Percentiles rank a stretch among this genome's conserved stretches.
phyloP scores from a whole-genome alignment of 1,140 invertebrate genomes.

The Camponotus vicinus region DNA sequence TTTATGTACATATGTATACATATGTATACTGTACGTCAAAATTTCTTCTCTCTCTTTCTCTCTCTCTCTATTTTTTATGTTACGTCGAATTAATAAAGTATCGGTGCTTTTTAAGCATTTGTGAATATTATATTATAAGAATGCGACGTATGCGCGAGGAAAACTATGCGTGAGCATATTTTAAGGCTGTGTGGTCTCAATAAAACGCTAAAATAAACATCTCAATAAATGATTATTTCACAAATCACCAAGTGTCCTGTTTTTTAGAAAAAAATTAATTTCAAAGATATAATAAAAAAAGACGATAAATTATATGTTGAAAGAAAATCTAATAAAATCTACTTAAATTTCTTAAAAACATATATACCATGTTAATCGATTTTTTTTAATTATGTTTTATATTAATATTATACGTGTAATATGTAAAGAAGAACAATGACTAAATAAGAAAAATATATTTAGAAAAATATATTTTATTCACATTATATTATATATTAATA shows the following conservation, averaged over 20 bases:
- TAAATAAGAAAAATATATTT: conserved; percentile 34
- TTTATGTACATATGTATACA: conserved; percentile 1
- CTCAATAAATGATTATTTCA: conserved; percentile 22
- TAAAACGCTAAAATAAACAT: conserved; percentile 80
- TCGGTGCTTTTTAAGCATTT: conserved; percentile 75
- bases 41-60: background rate
- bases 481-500: conserved; percentile 52
- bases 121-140: conserved; percentile 54
- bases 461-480: conserved; percentile 71
- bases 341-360: background rate
- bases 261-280: background rate
- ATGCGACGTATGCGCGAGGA: conserved; percentile 46
- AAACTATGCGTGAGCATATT: conserved; percentile 80
- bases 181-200: conserved; percentile 84
- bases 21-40: conserved; percentile 23
- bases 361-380: no score
- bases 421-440: conserved; percentile 26
- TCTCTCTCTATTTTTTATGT: background rate
- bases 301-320: background rate
- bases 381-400: background rate
- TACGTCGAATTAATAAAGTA: conserved; percentile 37
- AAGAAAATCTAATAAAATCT: background rate
- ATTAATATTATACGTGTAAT: background rate
- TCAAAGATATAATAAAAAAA: background rate
- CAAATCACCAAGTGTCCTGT: background rate